Evolutionary conservation across 2,797 vertebrate species (phyloP), one percentile per base, ranked within the genome.

Genomic region (Rhabdomys pumilio): DNA sequence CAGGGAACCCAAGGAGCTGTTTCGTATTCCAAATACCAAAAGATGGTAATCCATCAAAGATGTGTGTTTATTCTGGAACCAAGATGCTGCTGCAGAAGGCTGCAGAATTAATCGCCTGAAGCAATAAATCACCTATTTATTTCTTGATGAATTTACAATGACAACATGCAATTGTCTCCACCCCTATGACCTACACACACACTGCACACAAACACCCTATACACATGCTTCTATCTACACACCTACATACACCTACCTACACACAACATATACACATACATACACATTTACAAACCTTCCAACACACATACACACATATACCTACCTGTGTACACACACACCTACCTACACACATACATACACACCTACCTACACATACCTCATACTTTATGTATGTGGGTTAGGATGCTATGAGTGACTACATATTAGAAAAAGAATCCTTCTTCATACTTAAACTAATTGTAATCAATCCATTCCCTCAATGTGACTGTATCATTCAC

Each of bases 11-110:
- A 84, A 63, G 61, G 26, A 31, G 47, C 91, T 90, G n/a, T 93
- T 97, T 97, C 92, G 96, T 86, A 97, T 94, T 96, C 94, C 34
- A 31, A 95, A 91, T 95, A 92, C 65, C 75, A 96, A 47, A 95
- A 94, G 94, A 96, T 90, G 76, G 89, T 89, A 94, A 97, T 95
- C 82, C 83, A 93, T 89, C 95, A 87, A 31, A 91, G 34, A 34
- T 38, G 38, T 93, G 7, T 87, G 38, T 94, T 93, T 96, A 53
- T 94, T 96, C 75, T 9, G 3, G 86, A 94, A 95, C 82, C 84
- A 73, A 97, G 69, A 80, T 72, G 57, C 84, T 93, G 59, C 63
- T 88, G 38, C 38, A 55, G 55, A 95, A 90, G 59, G 10, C 41
- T 91, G 3, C 12, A 94, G 83, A 95, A 96, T 96, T 91, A 93